Conservation (phyloP, 2,797 vertebrate genomes). For the Mormyrops boulengeri region DNA sequence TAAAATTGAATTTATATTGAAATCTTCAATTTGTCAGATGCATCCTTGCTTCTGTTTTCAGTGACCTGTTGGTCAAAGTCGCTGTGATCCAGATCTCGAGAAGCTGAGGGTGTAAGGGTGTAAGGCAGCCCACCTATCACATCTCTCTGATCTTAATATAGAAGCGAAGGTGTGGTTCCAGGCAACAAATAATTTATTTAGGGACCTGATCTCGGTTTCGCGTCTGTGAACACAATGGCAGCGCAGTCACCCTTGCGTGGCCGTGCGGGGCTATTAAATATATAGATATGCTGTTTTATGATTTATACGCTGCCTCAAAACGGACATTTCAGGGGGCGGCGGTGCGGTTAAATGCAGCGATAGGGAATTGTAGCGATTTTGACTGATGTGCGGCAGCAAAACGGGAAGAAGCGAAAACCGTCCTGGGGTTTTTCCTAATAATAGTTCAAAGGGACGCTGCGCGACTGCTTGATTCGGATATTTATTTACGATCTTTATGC, state of each 20-base stretch:
- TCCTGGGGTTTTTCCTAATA: background rate
- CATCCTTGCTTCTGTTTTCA: background rate
- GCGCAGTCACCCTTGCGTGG: background rate
- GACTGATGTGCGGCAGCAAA: background rate
- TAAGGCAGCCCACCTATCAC: background rate
- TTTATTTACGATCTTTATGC: conserved; percentile 5
- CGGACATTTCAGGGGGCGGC: background rate
- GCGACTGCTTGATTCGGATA: background rate
- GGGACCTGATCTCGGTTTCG: background rate
- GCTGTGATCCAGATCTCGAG: background rate
- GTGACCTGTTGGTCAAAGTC: background rate
- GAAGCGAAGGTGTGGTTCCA: background rate
- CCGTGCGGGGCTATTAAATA: background rate
- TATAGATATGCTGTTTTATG: background rate
- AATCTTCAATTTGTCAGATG: background rate
- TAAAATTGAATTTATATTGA: background rate
- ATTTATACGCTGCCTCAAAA: background rate
- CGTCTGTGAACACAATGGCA: background rate
- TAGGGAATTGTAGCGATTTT: background rate
- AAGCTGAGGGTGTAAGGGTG: background rate
- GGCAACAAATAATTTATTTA: background rate
- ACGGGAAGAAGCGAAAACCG: background rate
- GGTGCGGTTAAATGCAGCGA: background rate
- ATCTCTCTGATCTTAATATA: background rate
- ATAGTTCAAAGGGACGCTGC: background rate